Evolutionary conservation across 2,113 vertebrate species (phyloP).

Genomic region (Numenius arquata): DNA sequence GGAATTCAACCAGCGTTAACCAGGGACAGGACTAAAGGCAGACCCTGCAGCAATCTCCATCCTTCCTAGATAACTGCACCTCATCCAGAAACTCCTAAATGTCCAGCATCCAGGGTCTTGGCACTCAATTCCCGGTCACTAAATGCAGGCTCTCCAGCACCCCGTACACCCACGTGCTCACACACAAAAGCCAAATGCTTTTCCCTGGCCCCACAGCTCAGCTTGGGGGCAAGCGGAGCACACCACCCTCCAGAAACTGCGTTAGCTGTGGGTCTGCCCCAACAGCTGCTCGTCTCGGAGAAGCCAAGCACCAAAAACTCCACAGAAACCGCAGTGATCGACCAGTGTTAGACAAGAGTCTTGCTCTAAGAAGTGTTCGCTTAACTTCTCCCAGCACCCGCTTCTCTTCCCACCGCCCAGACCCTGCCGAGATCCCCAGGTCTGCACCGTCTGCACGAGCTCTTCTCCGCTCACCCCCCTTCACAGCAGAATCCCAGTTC

Average conservation of each 20-base stretch:
- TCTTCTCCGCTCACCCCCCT: neutral
- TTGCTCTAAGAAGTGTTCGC: neutral
- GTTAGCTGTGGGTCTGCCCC: neutral
- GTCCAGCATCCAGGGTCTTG: neutral
- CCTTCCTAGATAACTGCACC: neutral
- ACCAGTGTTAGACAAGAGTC: neutral
- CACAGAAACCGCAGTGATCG: too few relatives aligned
- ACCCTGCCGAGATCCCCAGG: neutral
- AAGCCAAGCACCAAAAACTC: neutral
- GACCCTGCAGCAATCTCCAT: neutral
- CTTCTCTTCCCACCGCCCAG: neutral
- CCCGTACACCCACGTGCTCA: accelerated
- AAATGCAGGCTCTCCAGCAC: neutral
- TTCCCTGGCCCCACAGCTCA: neutral
- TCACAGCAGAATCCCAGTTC: neutral
- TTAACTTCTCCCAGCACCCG: neutral
- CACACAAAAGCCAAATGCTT: neutral
- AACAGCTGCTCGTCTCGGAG: too few relatives aligned
- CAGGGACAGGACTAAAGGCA: neutral
- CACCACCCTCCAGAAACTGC: neutral
- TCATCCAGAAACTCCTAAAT: neutral
- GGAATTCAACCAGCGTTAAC: neutral
- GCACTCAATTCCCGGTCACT: neutral
- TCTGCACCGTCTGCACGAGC: neutral
- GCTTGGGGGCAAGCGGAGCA: neutral